These are phyloP conservation scores for Bufo bufo DNA, from an alignment of 2,113 vertebrate species.

Conservation along the genomic window DNA sequence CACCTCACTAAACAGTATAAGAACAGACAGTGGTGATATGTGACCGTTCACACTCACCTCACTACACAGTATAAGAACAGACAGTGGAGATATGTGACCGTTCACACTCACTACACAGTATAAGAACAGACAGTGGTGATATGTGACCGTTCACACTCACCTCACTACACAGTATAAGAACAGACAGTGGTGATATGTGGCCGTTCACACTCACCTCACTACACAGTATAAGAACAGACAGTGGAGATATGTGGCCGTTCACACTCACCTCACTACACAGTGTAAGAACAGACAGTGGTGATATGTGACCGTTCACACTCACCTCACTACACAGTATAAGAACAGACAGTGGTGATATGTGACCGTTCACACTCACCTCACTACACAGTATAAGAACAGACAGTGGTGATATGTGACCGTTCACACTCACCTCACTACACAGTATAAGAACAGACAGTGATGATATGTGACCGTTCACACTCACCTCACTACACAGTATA, in stretches of 20 bases:
- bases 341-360: neutral
- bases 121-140: neutral
- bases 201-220: neutral
- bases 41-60: neutral
- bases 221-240: neutral
- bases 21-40: neutral
- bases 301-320: neutral
- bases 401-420: neutral
- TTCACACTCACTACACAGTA: neutral
- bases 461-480: neutral
- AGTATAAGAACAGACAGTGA: neutral
- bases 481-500: conserved; percentile 56
- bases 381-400: conserved; percentile 57
- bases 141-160: neutral
- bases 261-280: neutral
- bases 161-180: conserved; percentile 57
- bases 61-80: conserved; percentile 57
- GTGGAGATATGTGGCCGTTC: neutral
- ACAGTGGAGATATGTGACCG: neutral
- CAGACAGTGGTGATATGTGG: neutral
- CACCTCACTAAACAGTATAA: neutral
- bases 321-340: neutral
- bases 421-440: neutral
- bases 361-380: neutral
- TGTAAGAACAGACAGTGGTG: conserved; percentile 58